phyloP scores from a whole-genome alignment of 1,140 invertebrate genomes.

The Chymomyza costata region DNA sequence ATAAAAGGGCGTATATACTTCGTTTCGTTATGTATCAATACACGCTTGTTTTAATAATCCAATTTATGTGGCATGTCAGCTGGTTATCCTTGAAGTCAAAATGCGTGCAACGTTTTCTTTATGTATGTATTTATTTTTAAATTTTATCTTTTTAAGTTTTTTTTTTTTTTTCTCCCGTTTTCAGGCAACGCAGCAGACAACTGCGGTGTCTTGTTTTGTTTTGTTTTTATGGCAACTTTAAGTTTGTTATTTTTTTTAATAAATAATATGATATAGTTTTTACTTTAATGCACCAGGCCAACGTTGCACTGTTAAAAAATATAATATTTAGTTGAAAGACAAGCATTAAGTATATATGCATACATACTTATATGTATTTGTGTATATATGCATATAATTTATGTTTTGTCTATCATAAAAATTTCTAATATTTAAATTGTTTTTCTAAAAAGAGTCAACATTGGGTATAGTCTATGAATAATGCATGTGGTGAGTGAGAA shows the following conservation, averaged over 20 bases:
- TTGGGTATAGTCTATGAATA: constrained; percentile 43
- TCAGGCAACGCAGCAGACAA: constrained; percentile 14
- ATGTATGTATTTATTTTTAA: no score
- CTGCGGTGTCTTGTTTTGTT: constrained; percentile 33
- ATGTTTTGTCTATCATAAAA: constrained; percentile 34
- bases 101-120: background rate
- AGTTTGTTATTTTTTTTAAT: constrained; percentile 33
- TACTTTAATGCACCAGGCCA: constrained; percentile 48
- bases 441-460: no score
- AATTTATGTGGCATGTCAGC: constrained; percentile 71
- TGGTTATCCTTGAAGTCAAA: constrained; percentile 66
- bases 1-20: constrained; percentile 20
- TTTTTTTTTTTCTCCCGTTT: constrained; percentile 28
- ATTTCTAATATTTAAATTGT: constrained; percentile 40
- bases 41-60: constrained; percentile 51
- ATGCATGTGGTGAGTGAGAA: constrained; percentile 55
- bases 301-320: constrained; percentile 49
- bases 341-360: constrained; percentile 21
- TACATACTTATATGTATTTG: constrained; percentile 42
- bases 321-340: constrained; percentile 21
- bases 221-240: constrained; percentile 62
- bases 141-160: constrained; percentile 9
- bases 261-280: constrained; percentile 29
- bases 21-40: constrained; percentile 28
- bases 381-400: constrained; percentile 2